Percentiles rank a stretch among this genome's conserved stretches.
Conservation (phyloP, 2,888 invertebrate species). For the Ennomos quercinarius region DNA sequence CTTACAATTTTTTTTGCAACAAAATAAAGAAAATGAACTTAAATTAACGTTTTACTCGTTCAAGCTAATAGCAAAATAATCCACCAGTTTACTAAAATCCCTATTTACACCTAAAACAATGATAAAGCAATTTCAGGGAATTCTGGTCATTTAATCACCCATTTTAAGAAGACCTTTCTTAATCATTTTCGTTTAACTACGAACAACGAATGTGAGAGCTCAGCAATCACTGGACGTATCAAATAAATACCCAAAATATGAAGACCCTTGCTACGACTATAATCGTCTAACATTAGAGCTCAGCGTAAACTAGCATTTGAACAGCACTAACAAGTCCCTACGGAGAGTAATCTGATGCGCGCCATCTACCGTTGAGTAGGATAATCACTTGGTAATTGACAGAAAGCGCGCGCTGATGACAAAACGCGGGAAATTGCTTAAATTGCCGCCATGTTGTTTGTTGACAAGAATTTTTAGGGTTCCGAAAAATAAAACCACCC, state of each 20-base stretch:
- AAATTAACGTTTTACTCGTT: neutral
- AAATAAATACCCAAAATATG: neutral
- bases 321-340: constrained; percentile 52
- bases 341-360: constrained; percentile 65
- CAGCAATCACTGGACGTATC: neutral
- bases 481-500: no score
- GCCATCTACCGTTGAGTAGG: constrained; percentile 72
- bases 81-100: neutral
- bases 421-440: constrained; percentile 43
- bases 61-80: neutral
- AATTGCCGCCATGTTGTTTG: constrained; percentile 16
- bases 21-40: neutral
- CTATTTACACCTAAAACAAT: neutral
- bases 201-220: constrained; percentile 3
- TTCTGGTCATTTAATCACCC: neutral
- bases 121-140: neutral
- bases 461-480: neutral
- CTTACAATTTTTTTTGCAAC: constrained; percentile 9
- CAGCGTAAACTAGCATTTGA: neutral
- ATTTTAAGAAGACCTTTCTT: neutral
- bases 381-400: constrained; percentile 75
- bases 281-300: neutral
- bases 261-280: neutral
- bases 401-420: constrained; percentile 51
- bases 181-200: neutral